Evolutionary conservation across 2,113 vertebrate species (phyloP).

Genomic region (Colaptes auratus): DNA sequence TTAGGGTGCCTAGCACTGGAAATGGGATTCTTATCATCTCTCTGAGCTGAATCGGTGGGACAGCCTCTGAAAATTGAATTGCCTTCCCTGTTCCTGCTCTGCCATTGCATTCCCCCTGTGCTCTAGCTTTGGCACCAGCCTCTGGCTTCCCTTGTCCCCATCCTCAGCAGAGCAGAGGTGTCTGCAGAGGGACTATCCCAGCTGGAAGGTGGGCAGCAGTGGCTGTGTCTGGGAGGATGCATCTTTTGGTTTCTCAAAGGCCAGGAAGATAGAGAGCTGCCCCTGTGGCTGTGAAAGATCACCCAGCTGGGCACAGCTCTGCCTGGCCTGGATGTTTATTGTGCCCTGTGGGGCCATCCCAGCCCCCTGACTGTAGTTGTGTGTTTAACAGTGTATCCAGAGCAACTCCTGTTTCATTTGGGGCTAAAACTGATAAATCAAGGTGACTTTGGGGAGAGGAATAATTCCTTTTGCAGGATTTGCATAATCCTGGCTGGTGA

Average conservation of each 20-base stretch:
- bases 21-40: slow-evolving; percentile 76
- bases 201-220: background rate
- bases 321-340: background rate
- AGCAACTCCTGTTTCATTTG: slow-evolving; percentile 19
- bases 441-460: slow-evolving; percentile 80
- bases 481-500: slow-evolving; percentile 83
- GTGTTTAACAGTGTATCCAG: background rate
- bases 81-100: slow-evolving; percentile 18
- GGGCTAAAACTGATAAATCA: slow-evolving; percentile 77
- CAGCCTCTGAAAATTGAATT: slow-evolving; percentile 71
- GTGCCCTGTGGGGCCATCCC: background rate
- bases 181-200: background rate
- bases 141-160: background rate
- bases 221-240: background rate
- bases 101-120: background rate
- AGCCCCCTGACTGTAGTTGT: background rate
- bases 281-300: background rate
- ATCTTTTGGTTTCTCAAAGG: background rate
- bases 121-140: background rate
- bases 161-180: background rate
- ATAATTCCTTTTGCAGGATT: slow-evolving; percentile 75
- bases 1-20: slow-evolving; percentile 63
- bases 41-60: slow-evolving; percentile 60
- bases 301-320: background rate
- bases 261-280: background rate